phyloP scores from a whole-genome alignment of 2,113 vertebrate genomes.

The Gallinago paraguaiae region DNA sequence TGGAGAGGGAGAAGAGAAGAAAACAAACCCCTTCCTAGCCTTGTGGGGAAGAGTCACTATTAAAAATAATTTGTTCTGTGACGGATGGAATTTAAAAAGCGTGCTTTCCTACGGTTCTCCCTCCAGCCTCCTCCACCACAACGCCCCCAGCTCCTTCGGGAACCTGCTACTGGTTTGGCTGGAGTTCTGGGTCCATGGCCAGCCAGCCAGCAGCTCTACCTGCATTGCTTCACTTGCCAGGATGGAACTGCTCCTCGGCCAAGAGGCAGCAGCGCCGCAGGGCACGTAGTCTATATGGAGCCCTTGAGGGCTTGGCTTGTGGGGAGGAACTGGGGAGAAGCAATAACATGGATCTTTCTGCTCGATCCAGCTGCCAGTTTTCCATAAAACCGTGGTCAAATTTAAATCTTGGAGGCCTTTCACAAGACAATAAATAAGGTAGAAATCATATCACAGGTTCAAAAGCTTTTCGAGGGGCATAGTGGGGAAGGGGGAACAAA shows the following conservation, averaged over 20 bases:
- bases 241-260: neutral
- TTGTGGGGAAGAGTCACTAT: neutral
- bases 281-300: too few species aligned
- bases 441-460: neutral
- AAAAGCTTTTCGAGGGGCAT: neutral
- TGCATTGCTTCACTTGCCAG: neutral
- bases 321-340: neutral
- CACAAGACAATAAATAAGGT: neutral
- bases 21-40: neutral
- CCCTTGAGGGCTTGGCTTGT: neutral
- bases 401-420: neutral
- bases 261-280: neutral
- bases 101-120: neutral
- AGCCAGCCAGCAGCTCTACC: neutral
- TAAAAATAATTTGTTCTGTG: neutral
- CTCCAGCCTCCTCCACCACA: neutral
- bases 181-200: neutral
- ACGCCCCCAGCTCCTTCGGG: neutral
- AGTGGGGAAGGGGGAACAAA: neutral
- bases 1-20: neutral
- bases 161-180: neutral
- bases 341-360: neutral
- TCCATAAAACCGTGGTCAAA: neutral
- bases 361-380: neutral
- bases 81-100: accelerated